Evolutionary conservation across 92 coral and sea anemone species (phyloP).

Genomic region (Metridium senile): DNA sequence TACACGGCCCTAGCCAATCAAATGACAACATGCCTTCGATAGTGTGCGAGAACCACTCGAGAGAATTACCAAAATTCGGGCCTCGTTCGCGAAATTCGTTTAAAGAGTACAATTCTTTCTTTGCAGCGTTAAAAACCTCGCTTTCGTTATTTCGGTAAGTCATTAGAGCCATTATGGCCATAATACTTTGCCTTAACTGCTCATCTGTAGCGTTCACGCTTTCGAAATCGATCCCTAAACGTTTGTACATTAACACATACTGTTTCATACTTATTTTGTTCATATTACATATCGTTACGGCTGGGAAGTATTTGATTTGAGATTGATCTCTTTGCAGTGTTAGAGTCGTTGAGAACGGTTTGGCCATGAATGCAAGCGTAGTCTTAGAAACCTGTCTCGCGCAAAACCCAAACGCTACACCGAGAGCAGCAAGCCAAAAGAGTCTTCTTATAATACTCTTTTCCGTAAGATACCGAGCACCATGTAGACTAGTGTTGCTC

Average conservation of each 20-base stretch:
- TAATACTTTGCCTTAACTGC: neutral
- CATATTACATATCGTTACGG: slow-evolving; percentile 37
- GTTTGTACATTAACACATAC: no score
- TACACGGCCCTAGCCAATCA: slow-evolving; percentile 21
- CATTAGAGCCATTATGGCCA: neutral
- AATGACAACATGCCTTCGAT: slow-evolving; percentile 51
- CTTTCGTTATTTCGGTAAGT: neutral
- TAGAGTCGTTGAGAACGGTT: slow-evolving; percentile 21
- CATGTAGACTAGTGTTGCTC: slow-evolving; percentile 40
- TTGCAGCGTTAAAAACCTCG: neutral
- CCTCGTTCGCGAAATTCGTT: neutral
- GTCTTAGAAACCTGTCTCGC: slow-evolving; percentile 20
- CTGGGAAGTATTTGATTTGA: slow-evolving; percentile 20
- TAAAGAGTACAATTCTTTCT: neutral
- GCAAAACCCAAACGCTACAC: slow-evolving; percentile 8
- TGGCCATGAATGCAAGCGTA: neutral
- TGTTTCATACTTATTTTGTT: slow-evolving; percentile 7
- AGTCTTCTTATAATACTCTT: slow-evolving; percentile 1
- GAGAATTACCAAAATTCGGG: neutral
- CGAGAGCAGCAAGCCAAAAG: slow-evolving; percentile 21
- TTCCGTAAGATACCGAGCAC: slow-evolving; percentile 31
- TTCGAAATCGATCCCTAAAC: no score
- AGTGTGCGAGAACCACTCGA: slow-evolving; percentile 21
- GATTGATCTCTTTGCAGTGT: slow-evolving; percentile 14
- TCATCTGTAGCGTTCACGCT: neutral